phyloP scores from a whole-genome alignment of 1,140 invertebrate species.

The Drosophila mojavensis region DNA sequence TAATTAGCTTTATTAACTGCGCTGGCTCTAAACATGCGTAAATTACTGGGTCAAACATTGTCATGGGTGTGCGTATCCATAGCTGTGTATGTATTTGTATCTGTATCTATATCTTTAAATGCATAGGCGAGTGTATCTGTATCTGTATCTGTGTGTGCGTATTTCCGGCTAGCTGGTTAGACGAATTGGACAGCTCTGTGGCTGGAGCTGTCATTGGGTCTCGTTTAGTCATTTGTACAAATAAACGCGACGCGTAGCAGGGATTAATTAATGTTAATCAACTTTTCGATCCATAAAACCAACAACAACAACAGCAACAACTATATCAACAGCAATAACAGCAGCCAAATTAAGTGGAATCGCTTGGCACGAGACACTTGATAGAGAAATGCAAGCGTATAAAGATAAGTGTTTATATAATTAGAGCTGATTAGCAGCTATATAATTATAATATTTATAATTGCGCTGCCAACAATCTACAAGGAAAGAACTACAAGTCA shows the following conservation, averaged over 20 bases:
- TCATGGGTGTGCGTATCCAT: constrained; percentile 34
- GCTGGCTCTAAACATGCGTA: constrained; percentile 75
- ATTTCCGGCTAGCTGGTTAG: constrained; percentile 53
- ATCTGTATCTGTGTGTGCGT: constrained; percentile 39
- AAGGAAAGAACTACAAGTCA: neutral
- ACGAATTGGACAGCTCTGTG: constrained; percentile 10
- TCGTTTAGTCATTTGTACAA: constrained; percentile 78
- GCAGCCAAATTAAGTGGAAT: constrained; percentile 26
- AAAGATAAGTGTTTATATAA: constrained; percentile 47
- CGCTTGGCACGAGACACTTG: constrained; percentile 45
- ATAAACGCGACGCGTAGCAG: constrained; percentile 66
- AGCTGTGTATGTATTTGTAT: constrained; percentile 8
- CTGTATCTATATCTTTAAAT: constrained; percentile 25
- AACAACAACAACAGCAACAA: constrained; percentile 52
- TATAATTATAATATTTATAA: constrained; percentile 42
- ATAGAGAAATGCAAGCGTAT: constrained; percentile 20
- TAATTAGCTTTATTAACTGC: constrained; percentile 80
- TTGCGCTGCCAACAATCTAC: constrained; percentile 11
- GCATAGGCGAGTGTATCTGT: constrained; percentile 16
- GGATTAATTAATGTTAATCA: constrained; percentile 82
- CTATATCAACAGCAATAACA: constrained; percentile 16
- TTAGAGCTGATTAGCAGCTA: constrained; percentile 48
- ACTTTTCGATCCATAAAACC: constrained; percentile 75
- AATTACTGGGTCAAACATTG: constrained; percentile 78
- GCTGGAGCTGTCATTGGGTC: constrained; percentile 27